A percentile compares a stretch with the other conserved stretches of the same genome.
Conservation (phyloP, 92 coral and sea anemone genomes). For the Epizoanthus rinbou region DNA sequence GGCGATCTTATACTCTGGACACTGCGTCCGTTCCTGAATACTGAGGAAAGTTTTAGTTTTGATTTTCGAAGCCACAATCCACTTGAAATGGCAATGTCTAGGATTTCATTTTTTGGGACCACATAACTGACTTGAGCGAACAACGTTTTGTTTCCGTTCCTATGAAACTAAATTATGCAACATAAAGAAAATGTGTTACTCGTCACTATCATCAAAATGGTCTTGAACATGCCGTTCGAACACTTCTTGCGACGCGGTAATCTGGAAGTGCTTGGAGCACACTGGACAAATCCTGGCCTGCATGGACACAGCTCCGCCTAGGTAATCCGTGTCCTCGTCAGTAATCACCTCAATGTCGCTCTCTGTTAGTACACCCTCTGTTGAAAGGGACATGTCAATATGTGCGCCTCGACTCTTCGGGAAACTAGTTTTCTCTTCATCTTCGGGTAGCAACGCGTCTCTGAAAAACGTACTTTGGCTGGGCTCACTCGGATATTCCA, state of each 20-base stretch:
- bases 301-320: constrained; percentile 44
- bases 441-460: constrained; percentile 19
- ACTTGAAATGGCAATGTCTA: too few species aligned
- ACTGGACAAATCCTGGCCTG: constrained; percentile 70
- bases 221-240: constrained; percentile 65
- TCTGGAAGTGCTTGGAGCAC: constrained; percentile 51
- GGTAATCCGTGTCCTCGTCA: constrained; percentile 54
- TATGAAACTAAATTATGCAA: not conserved
- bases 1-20: too few species aligned
- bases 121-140: too few species aligned
- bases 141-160: not conserved
- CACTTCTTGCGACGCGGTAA: constrained; percentile 41
- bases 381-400: not conserved
- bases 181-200: not conserved
- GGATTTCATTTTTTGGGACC: too few species aligned
- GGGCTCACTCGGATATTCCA: not conserved
- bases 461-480: constrained; percentile 9
- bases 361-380: constrained; percentile 36
- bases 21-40: too few species aligned
- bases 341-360: constrained; percentile 60
- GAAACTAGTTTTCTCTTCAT: not conserved
- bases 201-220: constrained; percentile 56
- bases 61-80: too few species aligned
- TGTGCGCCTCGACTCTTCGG: not conserved
- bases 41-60: too few species aligned